Evolutionary conservation across 1,140 invertebrate species (phyloP).

Genomic region (Spodoptera frugiperda): DNA sequence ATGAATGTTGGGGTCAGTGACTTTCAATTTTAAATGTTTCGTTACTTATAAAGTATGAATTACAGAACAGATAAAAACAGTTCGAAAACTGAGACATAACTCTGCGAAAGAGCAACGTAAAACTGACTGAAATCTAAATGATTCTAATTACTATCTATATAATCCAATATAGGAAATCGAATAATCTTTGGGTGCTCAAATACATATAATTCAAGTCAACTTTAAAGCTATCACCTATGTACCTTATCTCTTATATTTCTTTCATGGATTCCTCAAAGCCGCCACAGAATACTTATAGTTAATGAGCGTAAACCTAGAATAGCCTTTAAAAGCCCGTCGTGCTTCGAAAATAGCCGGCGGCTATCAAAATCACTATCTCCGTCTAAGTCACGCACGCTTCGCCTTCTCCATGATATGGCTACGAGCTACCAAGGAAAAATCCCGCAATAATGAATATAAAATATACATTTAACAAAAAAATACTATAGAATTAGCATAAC

Average conservation of each 20-base stretch:
- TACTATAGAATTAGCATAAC: too few relatives aligned
- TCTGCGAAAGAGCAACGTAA: too few relatives aligned
- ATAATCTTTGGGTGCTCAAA: background rate
- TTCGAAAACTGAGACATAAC: too few relatives aligned
- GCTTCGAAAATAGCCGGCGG: conserved; percentile 56
- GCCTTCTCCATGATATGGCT: conserved; percentile 52
- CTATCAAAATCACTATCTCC: conserved; percentile 54
- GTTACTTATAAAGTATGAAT: too few relatives aligned
- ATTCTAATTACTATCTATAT: too few relatives aligned
- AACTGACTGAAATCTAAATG: too few relatives aligned
- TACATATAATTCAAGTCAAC: background rate
- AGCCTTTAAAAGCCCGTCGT: conserved; percentile 45
- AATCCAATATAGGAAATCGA: too few relatives aligned
- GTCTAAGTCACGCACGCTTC: conserved; percentile 65
- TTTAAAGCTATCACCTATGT: background rate
- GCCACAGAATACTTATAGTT: conserved; percentile 27
- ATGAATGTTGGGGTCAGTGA: too few relatives aligned
- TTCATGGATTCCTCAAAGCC: conserved; percentile 11
- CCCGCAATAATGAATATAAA: conserved; percentile 3
- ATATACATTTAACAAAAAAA: background rate
- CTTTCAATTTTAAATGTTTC: too few relatives aligned
- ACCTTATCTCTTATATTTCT: conserved; percentile 26
- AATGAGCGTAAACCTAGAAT: conserved; percentile 48
- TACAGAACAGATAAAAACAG: too few relatives aligned
- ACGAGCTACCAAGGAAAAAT: conserved; percentile 35